phyloP scores from a whole-genome alignment of 2,797 vertebrate genomes.

The Gymnopithys bicolor region DNA sequence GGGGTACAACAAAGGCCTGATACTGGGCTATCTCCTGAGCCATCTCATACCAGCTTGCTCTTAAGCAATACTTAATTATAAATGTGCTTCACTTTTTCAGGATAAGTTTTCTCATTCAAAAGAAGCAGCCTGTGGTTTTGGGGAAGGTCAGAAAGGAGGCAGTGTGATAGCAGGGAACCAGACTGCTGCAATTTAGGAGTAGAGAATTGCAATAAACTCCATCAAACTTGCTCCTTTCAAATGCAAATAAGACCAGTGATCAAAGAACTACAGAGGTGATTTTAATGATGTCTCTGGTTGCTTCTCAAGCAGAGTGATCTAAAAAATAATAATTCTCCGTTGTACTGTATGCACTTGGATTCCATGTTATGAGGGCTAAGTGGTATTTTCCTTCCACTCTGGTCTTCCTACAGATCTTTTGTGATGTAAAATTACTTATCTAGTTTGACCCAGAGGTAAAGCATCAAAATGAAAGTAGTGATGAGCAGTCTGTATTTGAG shows the following conservation, averaged over 20 bases:
- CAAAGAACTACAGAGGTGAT: slow-evolving; percentile 4
- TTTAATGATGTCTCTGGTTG: background rate
- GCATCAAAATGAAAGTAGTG: background rate
- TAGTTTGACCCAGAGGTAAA: background rate
- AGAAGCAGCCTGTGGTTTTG: background rate
- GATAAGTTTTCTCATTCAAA: background rate
- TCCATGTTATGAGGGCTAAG: background rate
- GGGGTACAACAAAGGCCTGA: background rate
- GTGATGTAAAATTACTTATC: slow-evolving; percentile 17
- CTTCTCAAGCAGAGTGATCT: background rate
- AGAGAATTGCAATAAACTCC: background rate
- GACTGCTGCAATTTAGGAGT: background rate
- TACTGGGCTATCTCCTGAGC: background rate
- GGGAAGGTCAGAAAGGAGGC: background rate
- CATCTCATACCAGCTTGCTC: background rate
- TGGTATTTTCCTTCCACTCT: background rate
- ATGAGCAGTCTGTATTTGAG: background rate
- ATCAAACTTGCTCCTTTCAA: background rate
- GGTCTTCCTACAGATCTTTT: background rate
- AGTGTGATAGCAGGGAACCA: background rate
- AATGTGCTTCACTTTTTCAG: background rate
- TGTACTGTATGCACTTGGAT: background rate
- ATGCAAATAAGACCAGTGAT: background rate
- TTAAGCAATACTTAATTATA: background rate
- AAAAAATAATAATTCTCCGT: background rate